Evolutionary conservation across 2,888 invertebrate species (phyloP).

Genomic region (Octodonta nipae): DNA sequence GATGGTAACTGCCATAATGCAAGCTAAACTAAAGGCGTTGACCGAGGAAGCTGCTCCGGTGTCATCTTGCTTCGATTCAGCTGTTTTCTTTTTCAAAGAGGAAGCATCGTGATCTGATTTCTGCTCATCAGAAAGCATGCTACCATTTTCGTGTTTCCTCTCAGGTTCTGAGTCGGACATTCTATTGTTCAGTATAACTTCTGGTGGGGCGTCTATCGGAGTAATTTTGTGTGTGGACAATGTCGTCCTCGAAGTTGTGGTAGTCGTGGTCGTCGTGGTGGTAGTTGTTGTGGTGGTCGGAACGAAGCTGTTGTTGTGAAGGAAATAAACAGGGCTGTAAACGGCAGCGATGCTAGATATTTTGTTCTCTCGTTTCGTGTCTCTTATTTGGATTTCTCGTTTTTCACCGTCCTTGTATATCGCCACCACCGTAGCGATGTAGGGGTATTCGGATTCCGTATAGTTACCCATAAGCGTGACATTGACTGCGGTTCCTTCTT

Average conservation of each 20-base stretch:
- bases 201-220: slow-evolving; percentile 13
- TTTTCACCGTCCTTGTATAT: slow-evolving; percentile 50
- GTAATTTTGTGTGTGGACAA: slow-evolving; percentile 37
- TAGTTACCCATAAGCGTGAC: slow-evolving; percentile 63
- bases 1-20: no score
- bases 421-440: slow-evolving; percentile 57
- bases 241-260: slow-evolving; percentile 36
- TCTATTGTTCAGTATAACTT: slow-evolving; percentile 12
- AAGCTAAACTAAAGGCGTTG: no score
- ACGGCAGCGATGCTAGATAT: slow-evolving; percentile 56
- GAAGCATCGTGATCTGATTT: slow-evolving; percentile 24
- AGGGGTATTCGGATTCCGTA: slow-evolving; percentile 61
- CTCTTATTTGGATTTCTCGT: slow-evolving; percentile 46
- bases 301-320: slow-evolving; percentile 60
- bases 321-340: slow-evolving; percentile 64
- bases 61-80: slow-evolving; percentile 8
- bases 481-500: slow-evolving; percentile 69
- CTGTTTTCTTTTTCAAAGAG: slow-evolving; percentile 32
- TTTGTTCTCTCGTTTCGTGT: slow-evolving; percentile 50
- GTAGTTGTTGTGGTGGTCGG: slow-evolving; percentile 61
- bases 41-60: no score
- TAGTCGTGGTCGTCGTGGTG: slow-evolving; percentile 39
- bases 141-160: slow-evolving; percentile 33
- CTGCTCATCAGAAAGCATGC: slow-evolving; percentile 28
- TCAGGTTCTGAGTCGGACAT: slow-evolving; percentile 12